Percentiles rank a stretch among this genome's conserved stretches.
Conservation (phyloP, 2,797 vertebrate species). For the Antrozous pallidus region DNA sequence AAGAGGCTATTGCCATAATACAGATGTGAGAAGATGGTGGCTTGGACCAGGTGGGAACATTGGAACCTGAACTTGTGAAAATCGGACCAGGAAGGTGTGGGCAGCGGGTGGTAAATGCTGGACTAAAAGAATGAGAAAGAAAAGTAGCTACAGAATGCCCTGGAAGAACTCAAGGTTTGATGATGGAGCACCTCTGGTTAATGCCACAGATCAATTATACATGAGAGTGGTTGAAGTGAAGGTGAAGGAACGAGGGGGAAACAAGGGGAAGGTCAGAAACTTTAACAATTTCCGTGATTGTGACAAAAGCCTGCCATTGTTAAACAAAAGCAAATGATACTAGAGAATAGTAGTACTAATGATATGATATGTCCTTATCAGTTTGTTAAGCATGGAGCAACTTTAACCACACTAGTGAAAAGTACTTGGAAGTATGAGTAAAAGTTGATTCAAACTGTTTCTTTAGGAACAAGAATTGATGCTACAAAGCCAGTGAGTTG, state of each 20-base stretch:
- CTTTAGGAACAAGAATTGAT: background rate
- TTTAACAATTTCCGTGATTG: background rate
- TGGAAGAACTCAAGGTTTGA: background rate
- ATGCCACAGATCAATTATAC: background rate
- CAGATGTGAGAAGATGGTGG: no score
- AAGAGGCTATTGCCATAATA: background rate
- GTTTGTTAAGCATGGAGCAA: background rate
- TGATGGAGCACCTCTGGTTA: background rate
- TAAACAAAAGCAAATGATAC: background rate
- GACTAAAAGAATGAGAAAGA: background rate
- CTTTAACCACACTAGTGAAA: background rate
- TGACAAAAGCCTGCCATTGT: background rate
- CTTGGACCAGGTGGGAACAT: background rate
- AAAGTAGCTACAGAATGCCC: background rate
- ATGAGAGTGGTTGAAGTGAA: background rate
- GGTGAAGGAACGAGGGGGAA: background rate
- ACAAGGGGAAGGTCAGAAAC: background rate
- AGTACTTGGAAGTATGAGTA: background rate
- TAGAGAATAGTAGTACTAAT: background rate
- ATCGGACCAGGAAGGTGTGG: background rate
- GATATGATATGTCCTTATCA: background rate
- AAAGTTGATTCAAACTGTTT: slow-evolving; percentile 4
- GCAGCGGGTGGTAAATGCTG: background rate
- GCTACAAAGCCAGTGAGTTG: background rate
- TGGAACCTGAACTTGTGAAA: background rate